Evolutionary conservation across 2,797 vertebrate species (phyloP), one percentile per base, ranked within the genome.

Genomic region (Tarsius wallacei): DNA sequence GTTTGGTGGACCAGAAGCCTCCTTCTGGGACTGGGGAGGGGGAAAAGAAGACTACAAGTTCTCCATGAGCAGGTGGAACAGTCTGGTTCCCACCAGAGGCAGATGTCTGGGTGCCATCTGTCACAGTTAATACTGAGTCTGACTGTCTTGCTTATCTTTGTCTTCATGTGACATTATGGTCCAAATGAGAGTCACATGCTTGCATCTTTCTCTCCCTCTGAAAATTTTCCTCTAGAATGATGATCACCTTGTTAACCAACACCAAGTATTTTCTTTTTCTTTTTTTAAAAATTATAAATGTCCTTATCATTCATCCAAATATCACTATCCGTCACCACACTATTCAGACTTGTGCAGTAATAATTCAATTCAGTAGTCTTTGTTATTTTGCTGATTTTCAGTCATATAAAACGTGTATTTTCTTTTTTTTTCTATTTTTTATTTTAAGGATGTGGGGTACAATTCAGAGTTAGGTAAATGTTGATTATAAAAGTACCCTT

Each of bases 371-470:
- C 28, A 63, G 11, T 63, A 83, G 19, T 76, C 66, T 80, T 87
- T 90, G 31, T 93, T 95, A 87, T 83, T 96, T 91, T 95, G 22
- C 51, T 93, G 51, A 94, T 21, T 95, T 93, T 89, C 8, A 93
- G 22, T 87, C 42, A 42, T 42, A 42, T 42, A 42, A 42, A 42
- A 42, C 7, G 42, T 42, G 42, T 42, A 42, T 42, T 42, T 42
- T 42, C 42, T 42, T 42, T 42, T 42, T 6, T 42, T 42, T 42
- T 42, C 42, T 42, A 42, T 42, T n/a, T n/a, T n/a, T n/a, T n/a
- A n/a, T n/a, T n/a, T n/a, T n/a, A n/a, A n/a, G n/a, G n/a, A n/a
- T n/a, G n/a, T n/a, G n/a, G n/a, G n/a, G n/a, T n/a, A n/a, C n/a
- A n/a, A n/a, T n/a, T n/a, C n/a, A n/a, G n/a, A n/a, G n/a, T n/a